These are phyloP conservation scores for Cryptoblepharus egeriae DNA, from an alignment of 2,797 vertebrate species.

Conservation along the genomic window DNA sequence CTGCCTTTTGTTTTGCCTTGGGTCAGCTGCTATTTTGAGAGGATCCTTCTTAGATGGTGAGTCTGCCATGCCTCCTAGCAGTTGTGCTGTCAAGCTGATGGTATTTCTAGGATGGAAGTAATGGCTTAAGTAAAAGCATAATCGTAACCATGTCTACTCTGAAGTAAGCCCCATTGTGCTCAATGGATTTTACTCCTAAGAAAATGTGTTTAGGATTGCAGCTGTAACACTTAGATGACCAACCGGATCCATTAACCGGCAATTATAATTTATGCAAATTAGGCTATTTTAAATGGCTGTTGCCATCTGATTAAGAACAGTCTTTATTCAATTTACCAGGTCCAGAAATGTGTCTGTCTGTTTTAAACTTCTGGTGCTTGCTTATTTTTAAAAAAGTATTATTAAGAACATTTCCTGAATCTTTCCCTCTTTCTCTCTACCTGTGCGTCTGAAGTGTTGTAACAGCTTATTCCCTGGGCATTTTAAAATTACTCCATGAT, in stretches of 20 bases:
- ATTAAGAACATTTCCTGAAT: not conserved
- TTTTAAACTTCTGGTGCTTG: not conserved
- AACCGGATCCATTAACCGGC: no score
- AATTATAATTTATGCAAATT: no score
- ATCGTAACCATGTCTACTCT: no score
- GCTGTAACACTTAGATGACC: no score
- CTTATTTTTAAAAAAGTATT: not conserved
- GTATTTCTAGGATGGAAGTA: not conserved
- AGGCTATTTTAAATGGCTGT: no score
- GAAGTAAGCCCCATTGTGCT: no score
- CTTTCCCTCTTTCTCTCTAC: not conserved
- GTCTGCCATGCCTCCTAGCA: not conserved
- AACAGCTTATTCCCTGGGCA: not conserved
- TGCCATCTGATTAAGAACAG: slow-evolving; percentile 23
- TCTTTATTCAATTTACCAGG: not conserved
- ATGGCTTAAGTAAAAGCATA: slow-evolving; percentile 3
- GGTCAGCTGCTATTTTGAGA: not conserved
- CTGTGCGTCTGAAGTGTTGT: not conserved
- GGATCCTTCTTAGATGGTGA: not conserved
- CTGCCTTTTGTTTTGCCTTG: slow-evolving; percentile 11
- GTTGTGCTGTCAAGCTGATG: slow-evolving; percentile 1
- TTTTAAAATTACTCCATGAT: no score
- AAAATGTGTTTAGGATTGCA: no score
- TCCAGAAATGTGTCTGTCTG: not conserved
- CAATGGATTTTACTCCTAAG: no score